Evolutionary conservation across 2,797 vertebrate genomes (phyloP), one percentile per base, ranked within the genome.

Genomic region (Anguilla megastoma): DNA sequence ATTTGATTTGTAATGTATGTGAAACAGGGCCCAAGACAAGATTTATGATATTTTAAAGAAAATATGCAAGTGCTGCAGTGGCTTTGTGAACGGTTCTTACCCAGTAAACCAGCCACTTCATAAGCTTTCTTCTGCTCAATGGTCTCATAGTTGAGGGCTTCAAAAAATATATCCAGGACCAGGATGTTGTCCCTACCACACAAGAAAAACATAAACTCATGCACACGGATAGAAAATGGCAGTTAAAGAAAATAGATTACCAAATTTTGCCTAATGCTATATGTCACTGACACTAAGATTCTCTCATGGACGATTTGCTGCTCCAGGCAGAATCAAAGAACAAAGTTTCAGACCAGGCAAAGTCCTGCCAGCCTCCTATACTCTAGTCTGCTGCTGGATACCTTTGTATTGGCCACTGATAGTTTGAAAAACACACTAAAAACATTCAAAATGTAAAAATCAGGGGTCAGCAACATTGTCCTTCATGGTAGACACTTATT

Each of bases 41-140:
- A 76, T 76, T 36, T 76, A 33, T 18, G 33, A 76, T 14, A 4
- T 50, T 10, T 14, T 14, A 82, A 3, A 33, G 4, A 74, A 74
- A 5, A 2, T 9, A 10, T 76, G 33, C 18, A 27, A 27, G 27
- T 24, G 21, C 8, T 41, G 5, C 33, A 18, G n/a, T 41, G 76
- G 3, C 7, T n/a, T n/a, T 24, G 33, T 16, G 33, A 79, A 74
- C 14, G 9, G 52, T 90, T 95, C 96, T 93, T 92, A 99, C 98
- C 97, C 10, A 99, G 96, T 93, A 99, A 96, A 86, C 98, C 98
- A 76, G 99, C 99, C 82, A 99, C 98, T 94, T 99, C 99, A 16
- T 99, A 99, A 0, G 99, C 98, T 94, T 98, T 99, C 95, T 98
- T 99, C 95, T 99, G 98, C 91, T 99, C 98, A 84, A 99, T 99